Evolutionary conservation across 2,888 invertebrate genomes (phyloP), one percentile per base, ranked within the genome.

Genomic region (Carpatolechia fugitivella): DNA sequence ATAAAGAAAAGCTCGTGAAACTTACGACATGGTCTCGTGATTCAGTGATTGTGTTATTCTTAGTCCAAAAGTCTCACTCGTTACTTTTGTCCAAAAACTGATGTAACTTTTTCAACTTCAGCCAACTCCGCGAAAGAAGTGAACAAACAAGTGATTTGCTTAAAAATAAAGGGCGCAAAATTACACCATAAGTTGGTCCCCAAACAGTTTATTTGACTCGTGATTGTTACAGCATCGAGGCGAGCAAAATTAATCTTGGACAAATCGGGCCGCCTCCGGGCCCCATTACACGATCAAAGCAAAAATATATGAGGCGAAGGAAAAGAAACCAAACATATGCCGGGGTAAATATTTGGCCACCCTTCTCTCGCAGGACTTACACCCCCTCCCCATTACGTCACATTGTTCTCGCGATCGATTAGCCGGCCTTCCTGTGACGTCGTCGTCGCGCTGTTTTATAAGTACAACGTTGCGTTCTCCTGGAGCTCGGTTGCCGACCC

Each of bases 321-420:
- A 86, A 89, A 89, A 83, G 88, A 89, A 89, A 85, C 85, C 86
- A 87, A 89, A 86, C 89, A 89, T 86, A 86, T 86, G 85, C 85
- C 74, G 73, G 74, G 67, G 80, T 81, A 89, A 89, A 89, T 88
- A 88, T 90, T 89, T 87, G 84, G 80, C 68, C 73, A 69, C 72
- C 74, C 72, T 68, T 63, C 67, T 68, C 72, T 69, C 58, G 57
- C 56, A 61, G 66, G 69, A 64, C 69, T 64, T 52, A 56, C 57
- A 56, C 63, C 44, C 30, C 55, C 71, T 65, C 70, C 77, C 68
- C 74, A 76, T 85, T 85, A 86, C 86, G 82, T 85, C 84, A 84
- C 76, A 88, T 87, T 88, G 86, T 90, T 89, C 86, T 80, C 73
- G 62, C 69, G 66, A 88, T 88, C 87, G 88, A 88, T 88, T 88